Percentiles rank a stretch among this genome's conserved stretches.
Conservation (phyloP, 2,888 invertebrate genomes). For the Sussaba pulchella region DNA sequence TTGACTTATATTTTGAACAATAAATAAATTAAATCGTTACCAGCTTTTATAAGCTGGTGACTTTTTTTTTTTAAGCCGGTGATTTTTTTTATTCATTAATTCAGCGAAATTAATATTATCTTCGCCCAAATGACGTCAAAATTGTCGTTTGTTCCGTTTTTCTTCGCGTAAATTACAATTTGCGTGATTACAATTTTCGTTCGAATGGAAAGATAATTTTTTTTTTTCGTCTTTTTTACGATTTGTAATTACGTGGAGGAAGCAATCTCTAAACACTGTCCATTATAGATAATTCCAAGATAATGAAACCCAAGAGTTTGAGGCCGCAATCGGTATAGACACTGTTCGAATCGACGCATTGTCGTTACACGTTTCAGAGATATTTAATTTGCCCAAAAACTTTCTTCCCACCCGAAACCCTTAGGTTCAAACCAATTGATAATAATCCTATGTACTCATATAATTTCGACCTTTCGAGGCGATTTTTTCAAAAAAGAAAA, state of each 20-base stretch:
- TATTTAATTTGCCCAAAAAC: constrained; percentile 35
- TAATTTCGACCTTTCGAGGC: constrained; percentile 71
- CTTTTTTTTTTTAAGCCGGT: too few relatives aligned
- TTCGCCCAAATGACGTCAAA: too few relatives aligned
- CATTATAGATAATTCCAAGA: constrained; percentile 60
- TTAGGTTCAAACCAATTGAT: constrained; percentile 74
- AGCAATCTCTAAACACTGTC: constrained; percentile 67
- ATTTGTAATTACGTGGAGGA: constrained; percentile 64
- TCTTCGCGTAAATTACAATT: constrained; percentile 25
- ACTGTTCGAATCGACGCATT: constrained; percentile 12
- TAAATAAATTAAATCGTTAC: too few relatives aligned
- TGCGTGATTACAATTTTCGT: constrained; percentile 29
- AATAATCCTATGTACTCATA: constrained; percentile 64
- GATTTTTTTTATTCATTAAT: constrained; percentile 29
- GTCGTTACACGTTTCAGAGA: constrained; percentile 7
- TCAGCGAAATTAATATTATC: constrained; percentile 33
- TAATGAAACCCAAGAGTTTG: constrained; percentile 63
- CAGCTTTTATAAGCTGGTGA: too few relatives aligned
- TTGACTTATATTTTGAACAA: too few relatives aligned
- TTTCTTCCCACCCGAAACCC: constrained; percentile 74
- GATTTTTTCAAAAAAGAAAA: constrained; percentile 32
- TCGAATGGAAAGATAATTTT: constrained; percentile 45
- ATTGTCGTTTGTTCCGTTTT: too few relatives aligned
- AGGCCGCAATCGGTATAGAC: constrained; percentile 58
- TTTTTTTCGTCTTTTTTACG: background rate